A percentile compares a stretch with the other conserved stretches of the same genome.
phyloP scores from a whole-genome alignment of 2,888 invertebrate species.

The Gortyna flavago region DNA sequence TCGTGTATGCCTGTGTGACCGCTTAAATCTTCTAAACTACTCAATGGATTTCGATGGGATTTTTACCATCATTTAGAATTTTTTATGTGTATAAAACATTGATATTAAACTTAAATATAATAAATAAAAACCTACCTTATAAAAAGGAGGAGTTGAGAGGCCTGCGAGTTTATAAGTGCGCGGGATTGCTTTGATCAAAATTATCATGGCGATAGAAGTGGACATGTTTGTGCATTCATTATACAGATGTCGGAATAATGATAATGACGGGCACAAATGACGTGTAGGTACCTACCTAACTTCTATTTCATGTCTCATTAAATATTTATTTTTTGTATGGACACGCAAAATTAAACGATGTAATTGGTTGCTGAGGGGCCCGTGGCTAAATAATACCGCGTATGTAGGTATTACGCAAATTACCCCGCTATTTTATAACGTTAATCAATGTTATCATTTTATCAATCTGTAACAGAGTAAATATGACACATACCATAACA shows the following conservation, averaged over 20 bases:
- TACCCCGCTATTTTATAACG: not conserved
- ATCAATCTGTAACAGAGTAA: not conserved
- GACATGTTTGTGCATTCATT: slow-evolving; percentile 45
- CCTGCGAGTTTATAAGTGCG: not conserved
- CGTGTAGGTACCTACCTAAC: slow-evolving; percentile 14
- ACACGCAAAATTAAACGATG: slow-evolving; percentile 33
- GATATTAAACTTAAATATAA: not conserved
- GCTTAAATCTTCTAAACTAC: not conserved
- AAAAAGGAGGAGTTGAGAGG: not conserved
- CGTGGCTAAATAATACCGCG: too few species aligned
- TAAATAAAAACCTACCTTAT: not conserved
- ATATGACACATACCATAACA: not conserved
- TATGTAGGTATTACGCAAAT: too few species aligned
- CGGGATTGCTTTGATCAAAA: slow-evolving; percentile 29
- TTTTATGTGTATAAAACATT: too few species aligned
- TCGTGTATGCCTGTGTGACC: not conserved
- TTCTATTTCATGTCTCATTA: slow-evolving; percentile 37
- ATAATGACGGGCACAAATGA: slow-evolving; percentile 42
- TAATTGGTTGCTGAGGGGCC: not conserved
- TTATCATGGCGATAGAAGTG: not conserved
- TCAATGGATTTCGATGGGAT: not conserved
- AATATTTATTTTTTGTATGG: slow-evolving; percentile 22
- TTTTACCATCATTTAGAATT: not conserved
- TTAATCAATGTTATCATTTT: not conserved
- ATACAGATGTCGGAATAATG: slow-evolving; percentile 31